Percentiles rank a stretch among this genome's conserved stretches.
phyloP scores from a whole-genome alignment of 2,888 invertebrate genomes.

The Lamellibrachia columna region DNA sequence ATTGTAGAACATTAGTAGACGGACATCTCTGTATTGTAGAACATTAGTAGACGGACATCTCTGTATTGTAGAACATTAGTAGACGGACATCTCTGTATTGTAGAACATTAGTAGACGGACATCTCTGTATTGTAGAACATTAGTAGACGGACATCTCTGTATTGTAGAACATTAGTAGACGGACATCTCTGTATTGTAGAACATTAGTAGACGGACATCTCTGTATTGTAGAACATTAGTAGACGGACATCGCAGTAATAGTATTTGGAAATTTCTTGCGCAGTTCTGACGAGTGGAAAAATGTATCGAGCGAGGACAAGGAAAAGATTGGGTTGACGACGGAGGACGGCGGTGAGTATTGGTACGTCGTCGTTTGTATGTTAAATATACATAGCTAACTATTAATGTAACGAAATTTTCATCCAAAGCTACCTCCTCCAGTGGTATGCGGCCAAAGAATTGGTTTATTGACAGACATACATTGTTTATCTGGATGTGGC shows the following conservation, averaged over 20 bases:
- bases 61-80: background rate
- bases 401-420: too few relatives aligned
- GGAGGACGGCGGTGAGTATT: conserved; percentile 40
- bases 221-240: background rate
- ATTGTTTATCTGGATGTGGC: too few relatives aligned
- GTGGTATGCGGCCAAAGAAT: too few relatives aligned
- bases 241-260: background rate
- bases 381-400: too few relatives aligned
- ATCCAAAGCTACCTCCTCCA: too few relatives aligned
- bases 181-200: background rate
- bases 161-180: background rate
- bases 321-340: conserved; percentile 28
- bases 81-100: background rate
- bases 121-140: background rate
- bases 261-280: background rate
- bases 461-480: too few relatives aligned
- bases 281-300: conserved; percentile 39
- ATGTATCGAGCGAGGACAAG: conserved; percentile 26
- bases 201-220: background rate
- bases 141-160: background rate
- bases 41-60: background rate
- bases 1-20: background rate
- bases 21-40: background rate
- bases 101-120: background rate
- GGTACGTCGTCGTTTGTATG: conserved; percentile 28